A percentile compares a stretch with the other conserved stretches of the same genome.
These are phyloP conservation scores for Colletes latitarsis DNA, from an alignment of 1,140 invertebrate genomes.

Conservation along the genomic window DNA sequence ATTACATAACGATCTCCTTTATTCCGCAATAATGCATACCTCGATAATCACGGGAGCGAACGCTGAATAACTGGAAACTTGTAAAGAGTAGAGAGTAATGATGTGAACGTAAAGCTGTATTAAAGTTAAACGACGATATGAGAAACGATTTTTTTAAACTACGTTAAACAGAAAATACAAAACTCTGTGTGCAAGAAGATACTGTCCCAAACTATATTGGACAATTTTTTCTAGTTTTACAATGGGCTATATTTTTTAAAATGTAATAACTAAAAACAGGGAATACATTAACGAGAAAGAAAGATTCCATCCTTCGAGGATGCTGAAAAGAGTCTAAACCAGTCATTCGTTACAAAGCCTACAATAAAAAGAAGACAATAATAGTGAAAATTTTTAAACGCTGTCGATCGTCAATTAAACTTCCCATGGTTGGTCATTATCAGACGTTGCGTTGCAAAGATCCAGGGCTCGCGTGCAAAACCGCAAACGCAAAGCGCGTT, in stretches of 20 bases:
- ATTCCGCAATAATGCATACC: neutral
- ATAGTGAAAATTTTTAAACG: neutral
- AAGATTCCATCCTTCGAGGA: too few species aligned
- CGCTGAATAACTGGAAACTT: neutral
- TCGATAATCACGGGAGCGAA: neutral
- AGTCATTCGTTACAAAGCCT: too few species aligned
- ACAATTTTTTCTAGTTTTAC: too few species aligned
- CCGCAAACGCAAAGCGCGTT: neutral
- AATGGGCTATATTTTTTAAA: too few species aligned
- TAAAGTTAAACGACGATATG: neutral
- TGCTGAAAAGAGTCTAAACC: too few species aligned
- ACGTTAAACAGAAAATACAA: neutral
- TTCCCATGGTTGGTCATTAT: neutral
- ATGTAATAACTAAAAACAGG: too few species aligned
- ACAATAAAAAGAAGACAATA: too few species aligned
- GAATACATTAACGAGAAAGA: too few species aligned
- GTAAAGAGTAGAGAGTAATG: too few species aligned
- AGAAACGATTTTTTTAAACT: neutral
- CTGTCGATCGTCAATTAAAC: neutral
- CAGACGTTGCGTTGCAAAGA: neutral
- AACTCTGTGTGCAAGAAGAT: too few species aligned
- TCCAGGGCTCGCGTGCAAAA: neutral
- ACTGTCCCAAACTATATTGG: too few species aligned
- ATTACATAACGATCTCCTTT: neutral
- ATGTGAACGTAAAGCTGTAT: neutral